A percentile compares a stretch with the other conserved stretches of the same genome.
Conservation (phyloP, 2,888 invertebrate species). For the Eristalis intricaria region DNA sequence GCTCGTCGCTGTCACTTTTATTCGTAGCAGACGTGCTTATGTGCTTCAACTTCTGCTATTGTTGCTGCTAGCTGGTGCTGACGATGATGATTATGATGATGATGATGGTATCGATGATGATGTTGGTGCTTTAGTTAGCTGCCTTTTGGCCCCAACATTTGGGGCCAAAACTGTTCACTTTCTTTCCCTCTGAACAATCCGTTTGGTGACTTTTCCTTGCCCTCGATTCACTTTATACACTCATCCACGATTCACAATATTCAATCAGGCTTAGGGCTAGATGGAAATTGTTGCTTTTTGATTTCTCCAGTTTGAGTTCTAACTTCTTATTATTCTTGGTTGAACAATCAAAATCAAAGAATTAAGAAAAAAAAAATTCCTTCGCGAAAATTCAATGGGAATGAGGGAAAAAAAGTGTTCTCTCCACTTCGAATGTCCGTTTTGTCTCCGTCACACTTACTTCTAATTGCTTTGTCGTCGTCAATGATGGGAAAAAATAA, state of each 20-base stretch:
- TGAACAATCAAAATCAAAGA: slow-evolving; percentile 57
- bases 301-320: slow-evolving; percentile 28
- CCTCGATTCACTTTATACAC: slow-evolving; percentile 52
- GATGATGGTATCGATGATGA: slow-evolving; percentile 20
- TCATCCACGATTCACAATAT: slow-evolving; percentile 23
- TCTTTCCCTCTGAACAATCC: slow-evolving; percentile 38
- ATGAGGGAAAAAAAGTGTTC: slow-evolving; percentile 63
- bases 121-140: slow-evolving; percentile 48
- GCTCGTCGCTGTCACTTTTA: slow-evolving; percentile 10
- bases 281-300: slow-evolving; percentile 11
- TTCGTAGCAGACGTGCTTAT: slow-evolving; percentile 3
- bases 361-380: slow-evolving; percentile 57
- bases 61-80: neutral
- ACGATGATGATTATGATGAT: slow-evolving; percentile 11
- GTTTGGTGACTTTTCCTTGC: slow-evolving; percentile 44
- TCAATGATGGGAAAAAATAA: slow-evolving; percentile 51
- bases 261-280: slow-evolving; percentile 31
- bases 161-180: slow-evolving; percentile 71
- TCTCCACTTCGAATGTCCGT: slow-evolving; percentile 54
- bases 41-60: neutral
- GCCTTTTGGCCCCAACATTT: slow-evolving; percentile 69
- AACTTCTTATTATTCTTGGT: slow-evolving; percentile 56
- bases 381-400: slow-evolving; percentile 68
- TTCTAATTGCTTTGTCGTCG: slow-evolving; percentile 62
- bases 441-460: slow-evolving; percentile 69